A percentile compares a stretch with the other conserved stretches of the same genome.
Conservation (phyloP, 23 tunicate genomes). For the Ciona savignyi region DNA sequence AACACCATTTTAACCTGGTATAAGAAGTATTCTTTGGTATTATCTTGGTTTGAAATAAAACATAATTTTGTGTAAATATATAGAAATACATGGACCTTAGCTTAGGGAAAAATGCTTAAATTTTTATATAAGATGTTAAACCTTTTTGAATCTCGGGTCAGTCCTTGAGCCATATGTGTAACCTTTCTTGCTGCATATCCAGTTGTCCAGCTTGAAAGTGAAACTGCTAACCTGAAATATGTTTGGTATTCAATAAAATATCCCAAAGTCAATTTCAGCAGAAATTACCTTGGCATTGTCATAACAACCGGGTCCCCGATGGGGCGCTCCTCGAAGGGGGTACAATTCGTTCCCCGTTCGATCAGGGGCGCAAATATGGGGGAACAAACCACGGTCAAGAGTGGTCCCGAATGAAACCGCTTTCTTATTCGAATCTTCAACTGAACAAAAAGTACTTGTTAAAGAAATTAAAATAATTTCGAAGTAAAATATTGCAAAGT, state of each 20-base stretch:
- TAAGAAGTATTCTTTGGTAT: too few relatives aligned
- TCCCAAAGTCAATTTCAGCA: neutral
- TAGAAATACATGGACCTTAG: too few relatives aligned
- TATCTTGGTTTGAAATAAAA: too few relatives aligned
- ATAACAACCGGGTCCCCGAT: slow-evolving; percentile 83
- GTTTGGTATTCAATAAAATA: neutral
- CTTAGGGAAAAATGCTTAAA: too few relatives aligned
- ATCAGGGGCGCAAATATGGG: slow-evolving; percentile 75
- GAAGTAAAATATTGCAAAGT: too few relatives aligned
- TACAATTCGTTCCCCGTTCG: slow-evolving; percentile 70
- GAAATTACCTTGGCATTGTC: slow-evolving; percentile 65
- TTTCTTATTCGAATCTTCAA: slow-evolving; percentile 62
- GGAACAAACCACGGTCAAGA: slow-evolving; percentile 67
- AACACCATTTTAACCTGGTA: too few relatives aligned
- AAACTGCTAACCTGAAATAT: slow-evolving; percentile 50
- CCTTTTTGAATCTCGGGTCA: slow-evolving; percentile 74
- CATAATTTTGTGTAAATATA: too few relatives aligned
- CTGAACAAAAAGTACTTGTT: too few relatives aligned
- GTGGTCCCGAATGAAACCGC: slow-evolving; percentile 84
- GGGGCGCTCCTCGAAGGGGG: slow-evolving; percentile 70
- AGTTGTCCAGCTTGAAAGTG: slow-evolving; percentile 55
- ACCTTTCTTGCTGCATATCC: slow-evolving; percentile 82
- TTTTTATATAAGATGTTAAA: neutral
- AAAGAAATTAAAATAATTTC: too few relatives aligned
- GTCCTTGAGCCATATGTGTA: slow-evolving; percentile 78